These are phyloP conservation scores for Sylvia borin DNA, from an alignment of 2,797 vertebrate species.

Conservation along the genomic window DNA sequence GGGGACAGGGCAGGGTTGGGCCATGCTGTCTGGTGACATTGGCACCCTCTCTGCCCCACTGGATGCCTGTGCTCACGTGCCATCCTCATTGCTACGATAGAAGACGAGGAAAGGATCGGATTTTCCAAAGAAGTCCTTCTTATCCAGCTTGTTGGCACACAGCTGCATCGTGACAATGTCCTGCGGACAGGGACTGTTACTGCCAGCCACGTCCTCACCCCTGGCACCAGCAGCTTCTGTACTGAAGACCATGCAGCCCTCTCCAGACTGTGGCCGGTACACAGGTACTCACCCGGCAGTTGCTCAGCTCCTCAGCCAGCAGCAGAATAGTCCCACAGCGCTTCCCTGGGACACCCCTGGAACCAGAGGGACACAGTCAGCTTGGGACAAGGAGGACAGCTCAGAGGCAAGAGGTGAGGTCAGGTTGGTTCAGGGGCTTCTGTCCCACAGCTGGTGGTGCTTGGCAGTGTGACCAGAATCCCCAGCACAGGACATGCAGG, in stretches of 20 bases:
- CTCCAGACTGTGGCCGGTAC: rapidly evolving
- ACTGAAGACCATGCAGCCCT: rapidly evolving
- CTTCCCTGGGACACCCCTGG: constrained; percentile 89
- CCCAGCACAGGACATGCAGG: not conserved
- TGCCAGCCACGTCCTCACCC: not conserved
- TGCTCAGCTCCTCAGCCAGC: constrained; percentile 92
- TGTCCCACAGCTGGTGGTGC: not conserved
- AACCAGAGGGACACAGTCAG: not conserved
- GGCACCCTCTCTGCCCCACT: not conserved
- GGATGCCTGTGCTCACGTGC: constrained; percentile 81
- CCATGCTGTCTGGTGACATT: rapidly evolving
- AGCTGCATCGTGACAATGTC: constrained; percentile 96
- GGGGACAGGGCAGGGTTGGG: not conserved
- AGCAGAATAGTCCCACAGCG: constrained; percentile 89
- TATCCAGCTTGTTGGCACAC: constrained; percentile 97
- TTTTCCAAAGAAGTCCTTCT: constrained; percentile 98
- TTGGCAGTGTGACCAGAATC: not conserved
- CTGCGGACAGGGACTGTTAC: constrained; percentile 61
- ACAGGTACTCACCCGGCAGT: constrained; percentile 86
- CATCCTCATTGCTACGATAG: constrained; percentile 96
- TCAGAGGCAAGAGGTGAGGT: not conserved
- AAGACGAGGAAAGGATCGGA: constrained; percentile 97
- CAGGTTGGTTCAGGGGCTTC: not conserved
- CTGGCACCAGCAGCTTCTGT: rapidly evolving
- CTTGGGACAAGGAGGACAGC: not conserved